Base-by-base conservation (phyloP, 92 coral and sea anemone genomes). In the Porites evermanni region DNA sequence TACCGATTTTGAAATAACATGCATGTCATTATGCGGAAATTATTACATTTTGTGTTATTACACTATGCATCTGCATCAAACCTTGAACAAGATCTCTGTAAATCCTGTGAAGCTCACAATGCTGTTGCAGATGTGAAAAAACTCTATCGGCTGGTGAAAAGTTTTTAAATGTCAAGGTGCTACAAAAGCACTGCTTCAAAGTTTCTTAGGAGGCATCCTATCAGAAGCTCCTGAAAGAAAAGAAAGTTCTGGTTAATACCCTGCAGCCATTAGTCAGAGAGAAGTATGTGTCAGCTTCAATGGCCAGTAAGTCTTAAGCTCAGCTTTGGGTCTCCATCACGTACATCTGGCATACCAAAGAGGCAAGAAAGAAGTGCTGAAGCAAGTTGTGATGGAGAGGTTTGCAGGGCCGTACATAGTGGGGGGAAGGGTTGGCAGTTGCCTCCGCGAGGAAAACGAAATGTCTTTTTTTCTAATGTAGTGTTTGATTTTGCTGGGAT, bases 131-230 rank as follows among this genome's bases (percentile, higher is more conserved):
- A 90, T 61, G 90, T 75, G 11, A 75, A 80, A 16, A 86, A 79
- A 69, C 88, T 91, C 10, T 90, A 91, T 12, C 71, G 78, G 68
- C 79, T 87, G 75, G 86, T 83, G 14, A 64, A 88, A 60, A 82
- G 64, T 87, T 87, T 72, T 56, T 91, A 60, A 81, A 78, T 70
- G 79, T 83, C 20, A 77, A 72, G 51, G 59, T 71, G 23, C 70
- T 91, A 53, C 78, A 87, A 12, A 87, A 91, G 29, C 94, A 91
- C 76, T 87, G 94, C 64, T 91, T 91, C 68, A 87, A 86, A 26
- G 59, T 90, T 24, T 70, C 90, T 2, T 90, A 88, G 93, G 61
- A 74, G 52, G 56, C 74, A 59, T 87, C 85, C 38, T 85, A 90
- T 59, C 47, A 75, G 19, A 52, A 47, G 56, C 70, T 79, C 79